phyloP scores from a whole-genome alignment of 2,888 invertebrate species.

The Anaspis maculata region DNA sequence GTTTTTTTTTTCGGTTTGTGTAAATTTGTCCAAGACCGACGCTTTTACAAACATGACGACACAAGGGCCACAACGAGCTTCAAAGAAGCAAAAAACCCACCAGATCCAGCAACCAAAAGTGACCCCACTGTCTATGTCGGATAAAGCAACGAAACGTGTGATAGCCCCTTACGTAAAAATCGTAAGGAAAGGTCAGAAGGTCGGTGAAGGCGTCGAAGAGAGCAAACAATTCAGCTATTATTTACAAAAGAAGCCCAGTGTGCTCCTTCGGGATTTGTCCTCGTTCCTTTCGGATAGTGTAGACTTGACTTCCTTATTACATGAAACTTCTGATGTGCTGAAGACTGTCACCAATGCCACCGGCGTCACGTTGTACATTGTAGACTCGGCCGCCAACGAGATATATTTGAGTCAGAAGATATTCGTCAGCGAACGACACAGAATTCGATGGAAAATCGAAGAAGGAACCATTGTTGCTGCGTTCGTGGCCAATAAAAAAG shows the following conservation, averaged over 20 bases:
- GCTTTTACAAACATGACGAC: too few relatives aligned
- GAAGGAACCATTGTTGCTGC: slow-evolving; percentile 49
- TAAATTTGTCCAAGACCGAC: too few relatives aligned
- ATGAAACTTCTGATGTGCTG: slow-evolving; percentile 51
- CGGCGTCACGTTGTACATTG: slow-evolving; percentile 52
- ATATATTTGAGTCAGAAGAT: slow-evolving; percentile 48
- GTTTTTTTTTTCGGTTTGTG: too few relatives aligned
- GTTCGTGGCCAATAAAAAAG: slow-evolving; percentile 50
- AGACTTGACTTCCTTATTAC: slow-evolving; percentile 48
- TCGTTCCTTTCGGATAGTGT: slow-evolving; percentile 49
- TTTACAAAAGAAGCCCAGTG: slow-evolving; percentile 37
- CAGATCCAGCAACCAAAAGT: too few relatives aligned
- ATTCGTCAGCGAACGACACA: slow-evolving; percentile 43
- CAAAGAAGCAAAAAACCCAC: too few relatives aligned
- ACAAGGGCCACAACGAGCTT: too few relatives aligned
- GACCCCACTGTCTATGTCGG: slow-evolving; percentile 27
- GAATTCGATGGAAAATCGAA: slow-evolving; percentile 51
- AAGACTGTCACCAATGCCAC: slow-evolving; percentile 49
- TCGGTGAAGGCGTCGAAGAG: slow-evolving; percentile 21
- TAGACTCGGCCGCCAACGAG: slow-evolving; percentile 47
- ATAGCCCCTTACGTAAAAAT: slow-evolving; percentile 49
- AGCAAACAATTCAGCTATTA: slow-evolving; percentile 33
- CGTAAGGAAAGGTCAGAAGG: slow-evolving; percentile 29
- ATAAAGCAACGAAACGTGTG: slow-evolving; percentile 49
- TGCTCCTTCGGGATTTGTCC: slow-evolving; percentile 34